Conservation (phyloP, 2,797 vertebrate genomes). For the Phataginus tetradactyla region DNA sequence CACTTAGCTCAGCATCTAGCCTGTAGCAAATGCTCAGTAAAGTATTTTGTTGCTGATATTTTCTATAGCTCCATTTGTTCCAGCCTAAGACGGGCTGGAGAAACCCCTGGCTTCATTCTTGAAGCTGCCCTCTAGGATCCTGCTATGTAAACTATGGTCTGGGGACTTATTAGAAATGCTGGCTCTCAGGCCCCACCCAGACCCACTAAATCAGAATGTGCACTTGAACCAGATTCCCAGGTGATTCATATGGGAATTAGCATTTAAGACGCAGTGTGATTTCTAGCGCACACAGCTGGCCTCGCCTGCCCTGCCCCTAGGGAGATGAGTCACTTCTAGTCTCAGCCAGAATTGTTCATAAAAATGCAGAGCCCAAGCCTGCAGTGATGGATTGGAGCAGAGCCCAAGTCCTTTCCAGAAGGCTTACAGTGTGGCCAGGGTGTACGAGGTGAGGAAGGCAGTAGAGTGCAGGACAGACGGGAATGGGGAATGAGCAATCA, state of each 20-base stretch:
- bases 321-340: slow-evolving; percentile 44
- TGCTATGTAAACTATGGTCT: background rate
- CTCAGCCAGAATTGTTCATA: background rate
- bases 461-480: rapidly evolving
- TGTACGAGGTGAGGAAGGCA: background rate
- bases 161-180: background rate
- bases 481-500: background rate
- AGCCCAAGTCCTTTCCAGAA: background rate
- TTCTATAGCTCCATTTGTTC: background rate
- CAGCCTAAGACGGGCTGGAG: background rate
- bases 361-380: background rate
- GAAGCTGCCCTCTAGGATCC: background rate
- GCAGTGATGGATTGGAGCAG: background rate
- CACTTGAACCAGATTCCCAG: background rate
- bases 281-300: background rate
- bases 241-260: background rate
- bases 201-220: background rate
- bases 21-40: background rate
- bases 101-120: background rate
- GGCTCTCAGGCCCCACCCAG: background rate
- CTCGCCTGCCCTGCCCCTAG: background rate
- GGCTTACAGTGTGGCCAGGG: background rate
- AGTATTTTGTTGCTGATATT: background rate
- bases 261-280: background rate
- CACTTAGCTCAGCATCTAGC: background rate